Evolutionary conservation across 2,888 invertebrate genomes (phyloP), one percentile per base, ranked within the genome.

Genomic region (Helleia helle): DNA sequence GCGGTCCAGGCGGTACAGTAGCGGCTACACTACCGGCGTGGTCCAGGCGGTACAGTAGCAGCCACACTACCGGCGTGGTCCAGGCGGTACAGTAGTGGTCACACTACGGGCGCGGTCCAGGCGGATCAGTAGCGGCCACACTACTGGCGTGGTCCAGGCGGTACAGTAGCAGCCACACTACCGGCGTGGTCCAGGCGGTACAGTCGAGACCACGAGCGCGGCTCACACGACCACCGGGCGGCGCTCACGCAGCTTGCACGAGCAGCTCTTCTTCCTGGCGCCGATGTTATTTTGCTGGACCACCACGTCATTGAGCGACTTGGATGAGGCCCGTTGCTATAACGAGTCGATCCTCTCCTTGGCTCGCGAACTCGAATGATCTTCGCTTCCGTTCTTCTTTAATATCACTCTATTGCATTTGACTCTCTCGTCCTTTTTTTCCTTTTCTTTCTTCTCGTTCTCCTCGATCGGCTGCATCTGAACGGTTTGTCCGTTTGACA

Each of bases 261-360:
- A 8, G 44, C 47, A 18, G 46, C 36, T 5, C 43, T 34, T 34
- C 11, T 34, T 26, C 22, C 37, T 5, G 1, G 41, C 38, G 12
- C 42, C 25, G n/a, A 34, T 11, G 43, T 43, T 8, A 42, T 12
- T 17, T 36, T 38, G 34, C 48, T 9, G 5, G 42, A 27, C 18
- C 36, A 36, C 8, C 4, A 36, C 5, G 43, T 80, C 74, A 38
- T 62, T 67, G 1, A 79, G 60, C 13, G 83, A 83, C 48, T 61
- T 67, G 1, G 79, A 67, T 0, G 80, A 74, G 44, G 69, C 64
- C 61, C 71, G 70, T 55, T 76, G 81, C 81, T 81, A 80, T 81
- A 80, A 81, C 3, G 64, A 65, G 1, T 65, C 57, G 51, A 62
- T 71, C 3, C 71, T 72, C 51, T 63, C 69, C 14, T 49, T 50